A percentile compares a stretch with the other conserved stretches of the same genome.
Conservation (phyloP, 2,113 vertebrate genomes). For the Psilopsiagon aymara region DNA sequence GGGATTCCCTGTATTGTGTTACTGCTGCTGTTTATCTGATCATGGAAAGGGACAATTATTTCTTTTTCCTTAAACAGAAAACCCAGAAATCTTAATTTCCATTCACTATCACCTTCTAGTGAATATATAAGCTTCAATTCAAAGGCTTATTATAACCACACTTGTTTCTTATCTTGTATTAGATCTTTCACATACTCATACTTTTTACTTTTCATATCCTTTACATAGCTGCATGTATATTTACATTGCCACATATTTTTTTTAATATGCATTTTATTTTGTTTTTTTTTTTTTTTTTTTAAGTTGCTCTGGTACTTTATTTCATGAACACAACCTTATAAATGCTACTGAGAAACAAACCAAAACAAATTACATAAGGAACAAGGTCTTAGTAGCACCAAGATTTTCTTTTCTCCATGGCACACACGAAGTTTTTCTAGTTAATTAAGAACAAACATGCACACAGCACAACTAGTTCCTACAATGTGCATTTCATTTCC, state of each 20-base stretch:
- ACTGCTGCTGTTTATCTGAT: neutral
- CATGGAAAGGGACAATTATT: neutral
- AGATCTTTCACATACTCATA: neutral
- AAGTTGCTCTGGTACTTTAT: neutral
- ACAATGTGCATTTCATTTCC: constrained; percentile 51
- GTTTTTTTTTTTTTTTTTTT: neutral
- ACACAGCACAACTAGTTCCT: neutral
- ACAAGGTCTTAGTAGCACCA: neutral
- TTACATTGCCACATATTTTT: neutral
- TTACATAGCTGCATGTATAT: neutral
- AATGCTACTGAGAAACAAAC: constrained; percentile 26
- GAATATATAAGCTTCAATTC: neutral
- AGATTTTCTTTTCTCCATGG: neutral
- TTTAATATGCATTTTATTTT: neutral
- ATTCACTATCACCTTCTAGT: neutral
- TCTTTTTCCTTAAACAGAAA: neutral
- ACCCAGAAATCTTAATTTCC: neutral
- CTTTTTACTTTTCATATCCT: neutral
- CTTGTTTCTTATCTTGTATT: neutral
- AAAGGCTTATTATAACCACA: neutral
- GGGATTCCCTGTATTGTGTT: neutral
- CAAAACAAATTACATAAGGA: constrained; percentile 28
- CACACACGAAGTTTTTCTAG: neutral
- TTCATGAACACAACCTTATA: neutral
- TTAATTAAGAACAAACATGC: constrained; percentile 39